Evolutionary conservation across 2,113 vertebrate genomes (phyloP).

Genomic region (Pterophyllum scalare): DNA sequence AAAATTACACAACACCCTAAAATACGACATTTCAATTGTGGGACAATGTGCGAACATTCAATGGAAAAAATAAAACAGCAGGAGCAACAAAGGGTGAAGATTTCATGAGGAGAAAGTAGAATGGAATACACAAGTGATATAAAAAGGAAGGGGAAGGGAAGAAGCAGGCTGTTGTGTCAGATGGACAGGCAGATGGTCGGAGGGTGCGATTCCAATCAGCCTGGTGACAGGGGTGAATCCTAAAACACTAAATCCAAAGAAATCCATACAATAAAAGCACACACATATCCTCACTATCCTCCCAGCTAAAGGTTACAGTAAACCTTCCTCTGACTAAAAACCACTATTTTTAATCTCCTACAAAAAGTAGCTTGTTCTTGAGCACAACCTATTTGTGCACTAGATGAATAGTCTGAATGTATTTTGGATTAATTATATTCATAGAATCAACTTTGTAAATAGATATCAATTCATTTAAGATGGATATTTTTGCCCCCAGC

Average conservation of each 20-base stretch:
- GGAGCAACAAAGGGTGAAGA: conserved; percentile 3
- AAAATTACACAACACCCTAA: conserved; percentile 7
- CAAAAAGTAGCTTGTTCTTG: not conserved
- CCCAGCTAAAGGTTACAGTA: conserved; percentile 11
- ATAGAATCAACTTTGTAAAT: too few relatives aligned
- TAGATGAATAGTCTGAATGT: not conserved
- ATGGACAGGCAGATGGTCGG: conserved; percentile 74
- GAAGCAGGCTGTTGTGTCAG: conserved; percentile 60
- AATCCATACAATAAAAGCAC: conserved; percentile 51
- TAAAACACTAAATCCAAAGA: conserved; percentile 59
- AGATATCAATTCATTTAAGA: not conserved
- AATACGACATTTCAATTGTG: conserved; percentile 22
- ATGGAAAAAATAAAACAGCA: conserved; percentile 13
- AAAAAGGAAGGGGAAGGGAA: conserved; percentile 16
- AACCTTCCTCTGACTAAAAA: not conserved
- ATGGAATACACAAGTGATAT: conserved; percentile 7
- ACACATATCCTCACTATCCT: conserved; percentile 14
- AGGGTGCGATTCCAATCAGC: conserved; percentile 63
- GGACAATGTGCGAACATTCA: conserved; percentile 10
- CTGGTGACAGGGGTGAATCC: conserved; percentile 51
- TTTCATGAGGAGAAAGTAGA: not conserved
- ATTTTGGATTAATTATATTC: not conserved
- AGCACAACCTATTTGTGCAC: not conserved
- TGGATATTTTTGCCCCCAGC: not conserved
- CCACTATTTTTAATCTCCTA: not conserved